Base-by-base conservation (phyloP, 2,888 invertebrate genomes). In the Clanis bilineata region DNA sequence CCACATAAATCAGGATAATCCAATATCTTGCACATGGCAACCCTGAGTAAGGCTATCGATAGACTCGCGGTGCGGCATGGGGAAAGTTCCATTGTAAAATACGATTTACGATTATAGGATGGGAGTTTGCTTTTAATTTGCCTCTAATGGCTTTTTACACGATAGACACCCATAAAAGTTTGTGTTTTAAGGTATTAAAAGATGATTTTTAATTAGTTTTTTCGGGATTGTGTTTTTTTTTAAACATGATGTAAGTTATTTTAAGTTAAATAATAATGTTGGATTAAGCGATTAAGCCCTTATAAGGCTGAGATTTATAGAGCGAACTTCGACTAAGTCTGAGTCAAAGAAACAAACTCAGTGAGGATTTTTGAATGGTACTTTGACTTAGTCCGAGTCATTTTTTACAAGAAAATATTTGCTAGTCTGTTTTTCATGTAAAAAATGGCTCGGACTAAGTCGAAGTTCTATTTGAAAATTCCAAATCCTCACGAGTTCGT, bases 41-140 rank as follows among this genome's bases (percentile, higher is more conserved):
- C 28, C 28, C 28, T 51, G 18, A 9, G 18, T 18, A 18, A 18
- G 7, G 28, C 15, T 32, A 18, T 32, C 28, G 18, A 18, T 9
- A 18, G 32, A 28, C n/a, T 47, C 51, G 51, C 32, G 51, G 51
- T 32, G 32, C 28, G 32, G 51, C 28, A 32, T 10, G 51, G 28
- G 28, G 10, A 51, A 51, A 51, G 51, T 51, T 51, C 15, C 18
- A 28, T 51, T 51, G 51, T 51, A 51, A 51, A 51, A 51, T 51
- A 51, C 51, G 32, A 32, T 44, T 22, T 44, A 44, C 44, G 21
- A 44, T 51, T 51, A 28, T 51, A 51, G 51, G 28, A 32, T 9
- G 28, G 18, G 28, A 18, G 18, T 28, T 25, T 51, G 28, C 18
- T 51, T 32, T 22, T 44, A 44, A 22, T 44, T 44, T 22, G 44